Conservation (phyloP, 2,113 vertebrate species). For the Boulengeromyrus knoepffleri region DNA sequence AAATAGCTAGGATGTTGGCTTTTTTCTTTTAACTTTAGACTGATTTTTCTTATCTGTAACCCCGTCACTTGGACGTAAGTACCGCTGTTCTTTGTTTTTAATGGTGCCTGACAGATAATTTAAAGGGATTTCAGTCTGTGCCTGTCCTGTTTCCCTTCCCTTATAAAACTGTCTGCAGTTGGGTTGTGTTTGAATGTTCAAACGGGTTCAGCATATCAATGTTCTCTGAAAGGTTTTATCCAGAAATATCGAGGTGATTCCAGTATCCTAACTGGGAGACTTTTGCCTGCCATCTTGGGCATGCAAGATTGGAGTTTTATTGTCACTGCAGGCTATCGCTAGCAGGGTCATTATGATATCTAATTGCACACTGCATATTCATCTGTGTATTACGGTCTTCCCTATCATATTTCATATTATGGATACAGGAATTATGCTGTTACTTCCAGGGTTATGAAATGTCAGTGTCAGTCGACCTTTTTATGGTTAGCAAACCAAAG, state of each 20-base stretch:
- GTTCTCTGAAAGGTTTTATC: neutral
- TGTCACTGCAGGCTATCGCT: neutral
- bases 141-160: neutral
- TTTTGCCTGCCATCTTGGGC: neutral
- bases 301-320: neutral
- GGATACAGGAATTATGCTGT: neutral
- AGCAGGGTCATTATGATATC: neutral
- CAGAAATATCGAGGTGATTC: neutral
- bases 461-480: neutral
- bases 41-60: conserved; percentile 10
- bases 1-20: neutral
- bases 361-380: neutral
- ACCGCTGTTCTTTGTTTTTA: neutral
- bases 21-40: neutral
- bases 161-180: neutral
- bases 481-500: neutral
- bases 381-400: neutral
- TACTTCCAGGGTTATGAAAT: neutral
- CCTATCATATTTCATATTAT: neutral
- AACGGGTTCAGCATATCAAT: neutral
- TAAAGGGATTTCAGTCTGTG: neutral
- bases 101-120: neutral
- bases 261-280: neutral
- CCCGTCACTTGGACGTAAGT: neutral
- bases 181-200: neutral